Evolutionary conservation across 1,140 invertebrate species (phyloP), one percentile per base, ranked within the genome.

Genomic region (Ips nitidus): DNA sequence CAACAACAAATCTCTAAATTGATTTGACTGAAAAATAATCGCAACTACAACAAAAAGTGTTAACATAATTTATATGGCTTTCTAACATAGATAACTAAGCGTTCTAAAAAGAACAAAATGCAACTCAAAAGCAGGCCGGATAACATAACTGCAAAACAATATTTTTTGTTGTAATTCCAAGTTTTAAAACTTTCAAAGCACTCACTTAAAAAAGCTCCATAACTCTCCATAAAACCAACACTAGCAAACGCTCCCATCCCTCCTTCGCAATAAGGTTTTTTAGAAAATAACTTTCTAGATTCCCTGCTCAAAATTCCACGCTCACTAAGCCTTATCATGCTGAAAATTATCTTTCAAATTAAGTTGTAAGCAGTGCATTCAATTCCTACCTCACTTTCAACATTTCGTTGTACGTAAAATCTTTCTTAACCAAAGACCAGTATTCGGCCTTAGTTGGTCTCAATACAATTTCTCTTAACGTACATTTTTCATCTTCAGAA

Each of bases 401-500:
- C 61, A 88, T 81, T 75, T 89, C 87, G 64, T 81, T 81, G 64
- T 85, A 88, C 1, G 84, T 82, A 0, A 86, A 85, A 68, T 85
- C 81, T 71, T 83, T 84, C 69, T 52, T 45, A 3, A 64, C 43
- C 40, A 64, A 53, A 38, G 57, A 37, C 60, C 61, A 63, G 41
- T 63, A 64, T 47, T 70, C 53, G 3, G 50, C 53, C n/a, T 63
- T 36, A 22, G 43, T 62, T n/a, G 39, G 53, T 52, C 50, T 53
- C 8, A 69, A 55, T 41, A 59, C n/a, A 22, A 69, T 61, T 47
- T 69, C 66, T 41, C 66, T 41, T 43, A 69, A 43, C n/a, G 43
- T 41, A 75, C 88, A 89, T 76, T 89, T 89, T 74, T 89, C 86
- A 2, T 83, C 82, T 76, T 89, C 88, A 4, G 81, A 76, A 73